Evolutionary conservation across 2,797 vertebrate genomes (phyloP), one percentile per base, ranked within the genome.

Genomic region (Aldrovandia affinis): DNA sequence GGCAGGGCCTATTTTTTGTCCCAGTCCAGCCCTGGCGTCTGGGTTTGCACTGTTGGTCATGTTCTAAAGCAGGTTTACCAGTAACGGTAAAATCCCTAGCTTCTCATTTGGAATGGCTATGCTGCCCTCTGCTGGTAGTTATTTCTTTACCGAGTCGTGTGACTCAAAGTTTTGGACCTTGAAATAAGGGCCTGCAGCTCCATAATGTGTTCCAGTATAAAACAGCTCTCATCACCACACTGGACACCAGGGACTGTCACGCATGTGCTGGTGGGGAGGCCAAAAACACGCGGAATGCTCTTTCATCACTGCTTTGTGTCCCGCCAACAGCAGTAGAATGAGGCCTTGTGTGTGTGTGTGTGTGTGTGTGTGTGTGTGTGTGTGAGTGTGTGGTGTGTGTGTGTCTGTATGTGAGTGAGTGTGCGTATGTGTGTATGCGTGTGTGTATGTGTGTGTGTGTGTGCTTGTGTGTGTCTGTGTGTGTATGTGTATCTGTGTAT

Each of bases 91-190:
- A n/a, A n/a, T n/a, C n/a, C n/a, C n/a, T n/a, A n/a, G n/a, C n/a
- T n/a, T n/a, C n/a, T n/a, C n/a, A n/a, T n/a, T n/a, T n/a, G 65
- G 63, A 85, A 84, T 28, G 61, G 28, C 55, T 36, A 52, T 57
- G 81, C 93, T 94, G 93, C 91, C 94, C 92, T 90, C 94, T 92
- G 82, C 90, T 93, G 95, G 93, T 65, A 22, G 22, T 3, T 59
- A 1, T 55, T 1, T 47, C 55, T 65, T 18, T 50, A 65, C 55
- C 42, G 80, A 10, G 42, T 33, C 2, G n/a, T n/a, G 18, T n/a
- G 50, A 75, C 44, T 83, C 68, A 36, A 70, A 8, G 63, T 18
- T 68, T 30, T 68, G 63, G 28, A 33, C 15, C 9, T 33, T 30
- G 9, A 57, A 1, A 15, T 70, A 12, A 18, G 65, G 36, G 65